These are phyloP conservation scores for Rhagoletis zephyria DNA, from an alignment of 1,140 invertebrate species.

Conservation along the genomic window DNA sequence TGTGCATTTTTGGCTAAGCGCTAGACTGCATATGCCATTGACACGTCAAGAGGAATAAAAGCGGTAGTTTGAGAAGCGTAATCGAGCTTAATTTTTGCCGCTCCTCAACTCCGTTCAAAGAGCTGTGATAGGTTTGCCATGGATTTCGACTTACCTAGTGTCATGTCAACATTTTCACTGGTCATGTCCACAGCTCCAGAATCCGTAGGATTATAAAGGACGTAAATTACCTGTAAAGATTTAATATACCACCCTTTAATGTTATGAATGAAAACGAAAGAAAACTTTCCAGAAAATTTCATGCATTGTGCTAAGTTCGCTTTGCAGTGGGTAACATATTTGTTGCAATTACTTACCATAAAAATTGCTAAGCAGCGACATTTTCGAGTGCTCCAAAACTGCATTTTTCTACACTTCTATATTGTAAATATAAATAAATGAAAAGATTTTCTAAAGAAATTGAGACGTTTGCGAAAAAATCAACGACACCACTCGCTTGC, in stretches of 20 bases:
- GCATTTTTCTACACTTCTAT: constrained; percentile 55
- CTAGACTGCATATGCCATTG: neutral
- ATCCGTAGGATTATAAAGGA: constrained; percentile 80
- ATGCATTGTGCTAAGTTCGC: constrained; percentile 4
- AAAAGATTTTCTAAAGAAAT: constrained; percentile 23
- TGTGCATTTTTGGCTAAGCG: neutral
- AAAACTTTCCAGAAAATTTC: constrained; percentile 21
- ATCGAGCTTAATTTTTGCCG: neutral
- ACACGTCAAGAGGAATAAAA: constrained; percentile 36
- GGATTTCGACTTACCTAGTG: constrained; percentile 79
- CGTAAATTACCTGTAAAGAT: constrained; percentile 77
- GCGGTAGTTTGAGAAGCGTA: neutral
- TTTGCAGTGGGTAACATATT: constrained; percentile 1
- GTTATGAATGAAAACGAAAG: neutral
- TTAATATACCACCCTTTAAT: neutral
- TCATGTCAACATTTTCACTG: constrained; percentile 85
- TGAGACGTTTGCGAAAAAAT: constrained; percentile 45
- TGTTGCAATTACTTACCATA: constrained; percentile 57
- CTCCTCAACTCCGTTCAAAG: neutral
- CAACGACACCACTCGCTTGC: neutral
- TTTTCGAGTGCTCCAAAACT: constrained; percentile 55
- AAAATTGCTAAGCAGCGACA: constrained; percentile 54
- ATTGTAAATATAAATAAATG: constrained; percentile 12
- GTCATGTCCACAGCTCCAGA: constrained; percentile 85
- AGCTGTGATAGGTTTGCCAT: too few relatives aligned